Evolutionary conservation across 2,888 invertebrate species (phyloP), one percentile per base, ranked within the genome.

Genomic region (Drosophila atripex): DNA sequence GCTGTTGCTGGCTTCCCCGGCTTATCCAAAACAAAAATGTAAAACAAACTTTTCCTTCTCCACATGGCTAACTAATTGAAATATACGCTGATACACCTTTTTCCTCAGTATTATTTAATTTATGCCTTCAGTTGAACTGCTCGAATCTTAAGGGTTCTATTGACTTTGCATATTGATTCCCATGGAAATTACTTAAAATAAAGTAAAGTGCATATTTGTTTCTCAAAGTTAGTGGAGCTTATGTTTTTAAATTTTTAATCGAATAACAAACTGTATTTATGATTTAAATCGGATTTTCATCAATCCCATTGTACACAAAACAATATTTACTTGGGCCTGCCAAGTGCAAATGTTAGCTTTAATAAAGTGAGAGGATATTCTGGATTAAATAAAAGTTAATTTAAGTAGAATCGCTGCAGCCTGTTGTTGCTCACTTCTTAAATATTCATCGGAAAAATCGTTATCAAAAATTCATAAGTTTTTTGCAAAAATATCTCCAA

Each of bases 21-120:
- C 54, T 73, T 52, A 64, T 54, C 54, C 64, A 68, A 53, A 53
- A 45, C 25, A 25, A 16, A 30, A 39, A 53, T 38, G 46, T 28
- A 21, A 38, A 47, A 12, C 50, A 52, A 70, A 73, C 46, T 54
- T 70, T 55, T 21, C 52, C 28, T 25, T 43, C 61, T 49, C 39
- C 28, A 43, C 53, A 54, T 82, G 82, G 73, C 47, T 45, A 72
- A 76, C 70, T 79, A 88, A 88, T 82, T 74, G 73, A 88, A 83
- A 86, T 82, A 88, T 83, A 86, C 77, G 77, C 71, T 75, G 53
- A 69, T 63, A 68, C 71, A 66, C 55, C 78, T 80, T 58, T 32
- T 18, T 41, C n/a, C 14, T 3, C 3, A 28, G 52, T 30, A 38
- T 43, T 50, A n/a, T 6, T 57, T 11, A 51, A 55, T n/a, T 52